phyloP scores from a whole-genome alignment of 92 coral and sea anemone species.

The Phenganax marumi region DNA sequence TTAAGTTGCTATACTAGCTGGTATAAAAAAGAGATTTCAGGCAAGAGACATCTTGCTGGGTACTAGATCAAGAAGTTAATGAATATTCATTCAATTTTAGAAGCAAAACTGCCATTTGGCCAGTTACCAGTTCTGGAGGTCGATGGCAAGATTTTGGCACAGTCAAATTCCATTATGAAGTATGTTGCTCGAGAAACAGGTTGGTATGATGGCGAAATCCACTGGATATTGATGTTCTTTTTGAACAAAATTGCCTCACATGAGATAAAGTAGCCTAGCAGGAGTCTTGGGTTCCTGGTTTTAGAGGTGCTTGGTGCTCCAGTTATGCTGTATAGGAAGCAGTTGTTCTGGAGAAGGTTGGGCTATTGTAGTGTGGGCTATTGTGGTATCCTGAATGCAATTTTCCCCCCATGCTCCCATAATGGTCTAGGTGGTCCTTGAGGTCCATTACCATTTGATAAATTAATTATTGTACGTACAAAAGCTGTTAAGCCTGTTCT shows the following conservation, averaged over 20 bases:
- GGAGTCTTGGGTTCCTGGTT: neutral
- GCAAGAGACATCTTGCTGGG: too few species aligned
- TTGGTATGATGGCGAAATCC: neutral
- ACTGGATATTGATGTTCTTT: neutral
- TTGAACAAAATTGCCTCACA: too few species aligned
- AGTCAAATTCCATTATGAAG: conserved; percentile 51
- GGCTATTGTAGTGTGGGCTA: neutral
- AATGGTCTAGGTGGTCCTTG: neutral
- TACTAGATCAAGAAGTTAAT: too few species aligned
- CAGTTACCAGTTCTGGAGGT: conserved; percentile 55
- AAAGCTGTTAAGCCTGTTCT: too few species aligned
- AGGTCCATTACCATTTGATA: too few species aligned
- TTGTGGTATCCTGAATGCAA: neutral
- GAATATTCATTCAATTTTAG: neutral
- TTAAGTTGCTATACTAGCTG: too few species aligned
- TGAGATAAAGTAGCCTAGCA: too few species aligned
- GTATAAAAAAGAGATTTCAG: too few species aligned
- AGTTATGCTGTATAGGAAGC: neutral
- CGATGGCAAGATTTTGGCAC: conserved; percentile 48
- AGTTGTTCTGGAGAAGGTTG: neutral
- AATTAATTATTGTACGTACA: too few species aligned
- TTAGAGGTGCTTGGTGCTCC: neutral
- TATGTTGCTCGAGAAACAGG: conserved; percentile 48
- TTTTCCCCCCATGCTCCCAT: neutral
- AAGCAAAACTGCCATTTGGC: conserved; percentile 49